phyloP scores from a whole-genome alignment of 1,140 invertebrate genomes.

The Drosophila rufa region DNA sequence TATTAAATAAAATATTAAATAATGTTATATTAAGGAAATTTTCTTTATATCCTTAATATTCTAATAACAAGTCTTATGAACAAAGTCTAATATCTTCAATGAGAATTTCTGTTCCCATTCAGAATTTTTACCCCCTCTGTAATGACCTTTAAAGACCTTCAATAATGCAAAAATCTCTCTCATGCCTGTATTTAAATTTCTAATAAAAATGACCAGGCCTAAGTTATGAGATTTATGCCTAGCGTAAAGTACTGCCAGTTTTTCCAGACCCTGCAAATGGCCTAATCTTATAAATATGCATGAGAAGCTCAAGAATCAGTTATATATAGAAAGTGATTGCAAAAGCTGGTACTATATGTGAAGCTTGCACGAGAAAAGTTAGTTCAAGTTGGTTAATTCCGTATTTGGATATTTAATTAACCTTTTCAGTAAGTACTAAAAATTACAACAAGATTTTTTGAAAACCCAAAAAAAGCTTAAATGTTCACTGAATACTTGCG shows the following conservation, averaged over 20 bases:
- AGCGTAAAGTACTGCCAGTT: slow-evolving; percentile 18
- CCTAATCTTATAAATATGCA: slow-evolving; percentile 45
- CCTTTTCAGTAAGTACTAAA: neutral
- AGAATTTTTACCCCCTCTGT: neutral
- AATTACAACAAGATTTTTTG: neutral
- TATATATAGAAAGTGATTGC: slow-evolving; percentile 20
- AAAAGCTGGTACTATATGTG: neutral
- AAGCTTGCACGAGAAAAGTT: neutral
- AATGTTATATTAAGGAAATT: no score
- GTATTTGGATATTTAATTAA: neutral
- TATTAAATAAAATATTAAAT: neutral
- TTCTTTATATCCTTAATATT: no score
- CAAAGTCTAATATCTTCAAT: no score
- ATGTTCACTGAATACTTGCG: neutral
- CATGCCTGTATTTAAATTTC: slow-evolving; percentile 9
- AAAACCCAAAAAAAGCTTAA: slow-evolving; percentile 4
- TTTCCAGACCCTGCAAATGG: slow-evolving; percentile 14
- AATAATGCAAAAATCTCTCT: neutral
- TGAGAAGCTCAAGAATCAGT: neutral
- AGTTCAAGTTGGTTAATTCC: neutral
- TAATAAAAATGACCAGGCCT: slow-evolving; percentile 11
- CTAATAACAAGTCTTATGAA: neutral
- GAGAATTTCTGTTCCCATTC: neutral
- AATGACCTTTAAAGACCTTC: slow-evolving; percentile 14
- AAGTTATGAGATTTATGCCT: slow-evolving; percentile 40